phyloP scores from a whole-genome alignment of 2,113 vertebrate species.

The Hucho hucho region DNA sequence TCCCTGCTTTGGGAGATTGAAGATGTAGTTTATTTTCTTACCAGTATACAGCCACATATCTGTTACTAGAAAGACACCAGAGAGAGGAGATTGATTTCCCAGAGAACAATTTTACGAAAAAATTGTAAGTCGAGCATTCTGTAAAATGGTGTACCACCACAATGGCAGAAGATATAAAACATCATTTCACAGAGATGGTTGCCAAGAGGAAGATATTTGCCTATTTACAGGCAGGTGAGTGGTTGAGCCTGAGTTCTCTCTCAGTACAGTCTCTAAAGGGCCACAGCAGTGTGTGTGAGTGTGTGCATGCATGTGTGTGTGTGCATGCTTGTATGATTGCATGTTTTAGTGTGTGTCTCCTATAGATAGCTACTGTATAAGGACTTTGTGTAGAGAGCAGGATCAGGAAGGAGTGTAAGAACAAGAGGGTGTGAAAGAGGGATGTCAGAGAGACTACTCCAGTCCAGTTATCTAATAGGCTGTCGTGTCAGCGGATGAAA shows the following conservation, averaged over 20 bases:
- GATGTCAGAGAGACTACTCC: not conserved
- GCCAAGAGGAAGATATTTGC: not conserved
- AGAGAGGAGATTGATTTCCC: no score
- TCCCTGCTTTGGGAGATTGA: no score
- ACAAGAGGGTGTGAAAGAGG: not conserved
- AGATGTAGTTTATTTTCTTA: no score
- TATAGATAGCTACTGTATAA: not conserved
- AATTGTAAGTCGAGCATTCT: no score
- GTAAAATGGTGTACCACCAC: no score
- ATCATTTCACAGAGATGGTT: no score
- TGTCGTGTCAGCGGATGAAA: conserved; percentile 19
- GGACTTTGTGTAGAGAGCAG: not conserved
- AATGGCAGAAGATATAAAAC: no score
- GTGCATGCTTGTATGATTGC: not conserved
- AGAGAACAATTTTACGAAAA: no score
- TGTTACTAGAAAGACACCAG: no score
- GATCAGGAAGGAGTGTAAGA: not conserved
- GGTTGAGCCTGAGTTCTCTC: not conserved
- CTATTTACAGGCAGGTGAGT: not conserved
- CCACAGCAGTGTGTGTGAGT: not conserved
- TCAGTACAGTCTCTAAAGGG: not conserved
- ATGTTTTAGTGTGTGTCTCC: not conserved
- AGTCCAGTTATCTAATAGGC: not conserved
- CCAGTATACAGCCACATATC: no score
- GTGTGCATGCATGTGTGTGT: no score